Conservation (phyloP, 2,797 vertebrate genomes). For the Rallus crepitans region DNA sequence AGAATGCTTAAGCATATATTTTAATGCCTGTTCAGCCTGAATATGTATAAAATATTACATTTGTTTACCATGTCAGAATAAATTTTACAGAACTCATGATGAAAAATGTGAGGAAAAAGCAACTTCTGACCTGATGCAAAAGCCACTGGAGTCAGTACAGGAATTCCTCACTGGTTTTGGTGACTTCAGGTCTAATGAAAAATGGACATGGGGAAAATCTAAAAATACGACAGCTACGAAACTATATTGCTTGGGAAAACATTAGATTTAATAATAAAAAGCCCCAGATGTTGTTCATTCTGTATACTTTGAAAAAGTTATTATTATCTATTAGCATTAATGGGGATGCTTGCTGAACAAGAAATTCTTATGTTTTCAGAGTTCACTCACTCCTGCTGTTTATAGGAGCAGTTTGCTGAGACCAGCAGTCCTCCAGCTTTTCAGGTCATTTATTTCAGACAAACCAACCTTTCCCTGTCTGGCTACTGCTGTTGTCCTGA, state of each 20-base stretch:
- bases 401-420: constrained; percentile 42
- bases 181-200: background rate
- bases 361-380: constrained; percentile 26
- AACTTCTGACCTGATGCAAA: background rate
- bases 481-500: background rate
- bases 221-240: constrained; percentile 4
- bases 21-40: constrained; percentile 52
- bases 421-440: constrained; percentile 30
- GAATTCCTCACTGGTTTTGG: background rate
- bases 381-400: constrained; percentile 45
- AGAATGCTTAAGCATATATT: constrained; percentile 47
- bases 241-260: background rate
- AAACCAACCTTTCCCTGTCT: constrained; percentile 8
- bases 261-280: background rate
- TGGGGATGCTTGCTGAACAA: constrained; percentile 10
- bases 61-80: background rate
- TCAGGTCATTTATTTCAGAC: constrained; percentile 39
- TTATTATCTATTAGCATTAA: constrained; percentile 1
- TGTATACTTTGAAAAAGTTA: background rate
- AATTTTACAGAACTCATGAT: background rate
- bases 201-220: background rate
- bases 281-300: background rate
- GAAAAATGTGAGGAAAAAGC: background rate
- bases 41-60: constrained; percentile 42
- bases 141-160: background rate